Conservation (phyloP, 2,888 invertebrate genomes). For the Xestobium rufovillosum region DNA sequence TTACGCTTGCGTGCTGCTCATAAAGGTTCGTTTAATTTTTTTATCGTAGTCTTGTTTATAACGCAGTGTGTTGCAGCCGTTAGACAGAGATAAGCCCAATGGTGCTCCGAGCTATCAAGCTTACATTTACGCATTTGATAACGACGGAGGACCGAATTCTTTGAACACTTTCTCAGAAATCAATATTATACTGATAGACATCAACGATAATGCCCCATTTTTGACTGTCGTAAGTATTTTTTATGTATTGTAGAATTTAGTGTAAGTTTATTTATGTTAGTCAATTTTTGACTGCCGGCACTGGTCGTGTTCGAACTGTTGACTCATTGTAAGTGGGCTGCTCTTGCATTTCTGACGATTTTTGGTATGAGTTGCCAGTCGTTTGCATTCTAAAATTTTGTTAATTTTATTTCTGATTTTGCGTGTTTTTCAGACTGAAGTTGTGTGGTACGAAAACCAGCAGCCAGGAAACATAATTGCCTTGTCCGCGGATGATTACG, state of each 20-base stretch:
- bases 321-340: too few species aligned
- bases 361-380: not conserved
- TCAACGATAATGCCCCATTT: constrained; percentile 92
- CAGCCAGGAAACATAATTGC: constrained; percentile 56
- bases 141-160: constrained; percentile 59
- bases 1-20: constrained; percentile 65
- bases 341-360: too few species aligned
- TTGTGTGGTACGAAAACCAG: constrained; percentile 78
- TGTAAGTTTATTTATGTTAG: not conserved
- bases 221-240: constrained; percentile 59
- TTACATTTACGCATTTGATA: constrained; percentile 67
- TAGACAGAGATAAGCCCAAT: constrained; percentile 84
- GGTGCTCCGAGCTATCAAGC: constrained; percentile 78
- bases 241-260: not conserved
- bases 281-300: too few species aligned
- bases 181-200: constrained; percentile 63
- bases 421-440: constrained; percentile 53
- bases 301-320: too few species aligned
- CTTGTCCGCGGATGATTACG: constrained; percentile 71
- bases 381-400: constrained; percentile 1
- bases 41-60: constrained; percentile 6
- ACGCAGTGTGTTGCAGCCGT: constrained; percentile 45
- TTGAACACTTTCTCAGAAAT: constrained; percentile 60
- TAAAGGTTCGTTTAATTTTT: constrained; percentile 41
- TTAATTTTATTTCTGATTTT: constrained; percentile 15